phyloP scores from a whole-genome alignment of 2,797 vertebrate genomes.

The Dendrocincla tyrannina region DNA sequence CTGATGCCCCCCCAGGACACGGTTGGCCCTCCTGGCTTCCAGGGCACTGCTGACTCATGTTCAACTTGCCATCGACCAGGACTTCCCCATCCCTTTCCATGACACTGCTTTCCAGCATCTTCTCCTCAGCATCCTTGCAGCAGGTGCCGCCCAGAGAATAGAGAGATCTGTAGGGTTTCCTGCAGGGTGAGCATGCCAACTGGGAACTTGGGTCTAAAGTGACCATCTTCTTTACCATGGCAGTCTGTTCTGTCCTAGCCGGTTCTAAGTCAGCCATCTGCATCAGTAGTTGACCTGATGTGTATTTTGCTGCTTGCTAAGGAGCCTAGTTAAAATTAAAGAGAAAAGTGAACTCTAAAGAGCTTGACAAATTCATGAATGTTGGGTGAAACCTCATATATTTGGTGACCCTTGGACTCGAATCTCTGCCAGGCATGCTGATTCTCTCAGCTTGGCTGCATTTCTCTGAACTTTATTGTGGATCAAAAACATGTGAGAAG shows the following conservation, averaged over 20 bases:
- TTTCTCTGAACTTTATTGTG: not conserved
- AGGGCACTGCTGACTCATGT: not conserved
- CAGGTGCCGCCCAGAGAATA: fast-evolving
- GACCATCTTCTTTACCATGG: fast-evolving
- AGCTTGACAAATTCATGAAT: not conserved
- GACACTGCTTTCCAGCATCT: not conserved
- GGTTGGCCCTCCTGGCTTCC: not conserved
- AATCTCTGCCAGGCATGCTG: not conserved
- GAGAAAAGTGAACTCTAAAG: not conserved
- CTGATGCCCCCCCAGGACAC: not conserved
- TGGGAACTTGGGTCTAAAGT: not conserved
- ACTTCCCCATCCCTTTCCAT: not conserved
- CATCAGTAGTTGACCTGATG: not conserved
- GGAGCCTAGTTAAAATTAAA: not conserved
- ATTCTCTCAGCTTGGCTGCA: not conserved
- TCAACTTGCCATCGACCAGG: not conserved
- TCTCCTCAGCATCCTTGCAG: not conserved
- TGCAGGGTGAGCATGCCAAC: fast-evolving
- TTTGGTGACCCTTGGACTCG: not conserved
- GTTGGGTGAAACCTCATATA: not conserved
- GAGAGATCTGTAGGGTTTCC: not conserved
- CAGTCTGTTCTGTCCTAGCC: fast-evolving
- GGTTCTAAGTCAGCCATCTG: not conserved
- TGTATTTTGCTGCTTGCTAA: not conserved
- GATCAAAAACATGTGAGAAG: not conserved